Evolutionary conservation across 2,888 invertebrate species (phyloP), one percentile per base, ranked within the genome.

Genomic region (Eupithecia dodoneata): DNA sequence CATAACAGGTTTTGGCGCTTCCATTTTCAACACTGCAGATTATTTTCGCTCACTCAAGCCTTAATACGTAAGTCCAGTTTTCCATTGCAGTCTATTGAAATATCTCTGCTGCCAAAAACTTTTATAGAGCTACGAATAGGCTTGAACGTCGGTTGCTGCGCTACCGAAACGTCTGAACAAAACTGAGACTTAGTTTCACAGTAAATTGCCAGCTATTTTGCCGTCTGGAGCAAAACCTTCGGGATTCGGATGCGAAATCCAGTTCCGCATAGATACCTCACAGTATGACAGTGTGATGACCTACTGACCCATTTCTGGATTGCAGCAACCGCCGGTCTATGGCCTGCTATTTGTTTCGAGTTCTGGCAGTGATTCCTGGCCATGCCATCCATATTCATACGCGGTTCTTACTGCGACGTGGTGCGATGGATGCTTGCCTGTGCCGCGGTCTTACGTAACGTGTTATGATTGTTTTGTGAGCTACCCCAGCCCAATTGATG

Each of bases 241-340:
- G 83, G 85, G 87, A 87, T 89, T 90, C 84, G 88, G 90, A 90
- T 92, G 87, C 89, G 88, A 90, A 88, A 87, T 76, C 86, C 88
- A 87, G 85, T 85, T 87, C 92, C 90, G 93, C 92, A 92, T 90
- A 90, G 90, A 92, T 93, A 93, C 91, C 91, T 92, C 93, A 92
- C 91, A 93, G 92, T 93, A 90, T 92, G 93, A 90, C 92, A 90
- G 89, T 87, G 88, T 90, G 90, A 91, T 92, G 94, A 91, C 94
- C 94, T 85, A 92, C 87, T 94, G 89, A 93, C 94, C 94, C 85
- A 90, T 83, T 90, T 94, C 87, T 91, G 89, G 89, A 91, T 90
- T 94, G 94, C 93, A 92, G 94, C 93, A 93, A 91, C 88, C 87
- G 88, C 86, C 85, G 83, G 88, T 78, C 86, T 88, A 86, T 88